Evolutionary conservation across 2,888 invertebrate species (phyloP), one percentile per base, ranked within the genome.

Genomic region (Lycophotia porphyrea): DNA sequence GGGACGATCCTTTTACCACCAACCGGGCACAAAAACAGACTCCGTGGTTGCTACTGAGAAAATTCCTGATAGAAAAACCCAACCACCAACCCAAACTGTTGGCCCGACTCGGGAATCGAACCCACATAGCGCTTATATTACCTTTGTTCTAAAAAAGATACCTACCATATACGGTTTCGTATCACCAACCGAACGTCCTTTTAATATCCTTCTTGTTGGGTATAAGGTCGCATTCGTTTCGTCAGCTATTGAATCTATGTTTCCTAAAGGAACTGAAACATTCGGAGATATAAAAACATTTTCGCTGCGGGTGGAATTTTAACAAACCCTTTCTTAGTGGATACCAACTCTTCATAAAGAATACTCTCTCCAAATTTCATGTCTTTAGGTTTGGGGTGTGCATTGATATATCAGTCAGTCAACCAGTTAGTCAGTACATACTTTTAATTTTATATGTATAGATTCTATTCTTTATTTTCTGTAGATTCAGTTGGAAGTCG

Each of bases 161-260:
- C 60, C 24, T 84, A 94, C 94, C 94, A 95, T 94, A 64, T 94
- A 95, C 0, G 95, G 94, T 44, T 93, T 89, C 0, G 94, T 94
- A 0, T 93, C 93, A 0, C 88, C 89, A 0, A 90, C 93, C 34
- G 87, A 86, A 0, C 76, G 80, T 0, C 95, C 95, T 27, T 80
- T 84, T 24, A 95, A 79, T 71, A 95, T 94, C 71, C 95, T 90
- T 84, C 95, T 89, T 0, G 92, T 90, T 21, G 76, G 61, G 9
- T 39, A 8, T 27, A 71, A 18, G 31, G 71, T 72, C 1, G 39
- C 27, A 44, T 82, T 82, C 1, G 7, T 2, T n/a, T 21, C 60
- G 7, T 47, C 9, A n/a, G 47, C 71, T 31, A n/a, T 27, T 8
- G 47, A 49, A 36, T 77, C 65, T 34, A 27, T 27, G 1, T 8